Conservation (phyloP, 2,888 invertebrate genomes). For the Spodoptera littoralis region DNA sequence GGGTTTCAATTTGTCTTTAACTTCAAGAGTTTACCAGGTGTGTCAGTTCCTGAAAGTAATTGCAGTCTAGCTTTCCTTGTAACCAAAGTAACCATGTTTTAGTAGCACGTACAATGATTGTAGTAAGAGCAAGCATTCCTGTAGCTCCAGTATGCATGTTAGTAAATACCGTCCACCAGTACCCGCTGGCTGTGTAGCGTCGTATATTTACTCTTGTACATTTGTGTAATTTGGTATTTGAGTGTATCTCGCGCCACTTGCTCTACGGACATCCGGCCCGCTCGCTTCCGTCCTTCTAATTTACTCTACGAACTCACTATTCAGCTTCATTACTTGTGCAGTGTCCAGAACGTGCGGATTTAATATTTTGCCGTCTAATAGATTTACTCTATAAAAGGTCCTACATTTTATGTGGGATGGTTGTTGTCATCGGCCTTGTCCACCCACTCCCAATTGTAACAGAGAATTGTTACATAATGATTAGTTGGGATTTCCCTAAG, state of each 20-base stretch:
- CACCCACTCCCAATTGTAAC: constrained; percentile 29
- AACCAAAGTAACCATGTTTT: constrained; percentile 27
- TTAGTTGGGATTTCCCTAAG: constrained; percentile 16
- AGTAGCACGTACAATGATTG: constrained; percentile 20
- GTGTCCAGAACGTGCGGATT: constrained; percentile 31
- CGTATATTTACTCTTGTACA: constrained; percentile 25
- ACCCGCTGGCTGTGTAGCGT: constrained; percentile 19
- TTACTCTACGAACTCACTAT: constrained; percentile 53
- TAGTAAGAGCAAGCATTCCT: constrained; percentile 28
- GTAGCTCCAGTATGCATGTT: constrained; percentile 18
- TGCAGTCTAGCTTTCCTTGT: constrained; percentile 33
- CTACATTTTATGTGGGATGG: constrained; percentile 35
- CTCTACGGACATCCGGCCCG: constrained; percentile 55
- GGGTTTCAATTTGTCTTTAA: constrained; percentile 9
- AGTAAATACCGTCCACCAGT: constrained; percentile 35
- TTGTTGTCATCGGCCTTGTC: constrained; percentile 35
- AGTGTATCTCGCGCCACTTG: constrained; percentile 56
- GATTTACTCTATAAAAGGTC: constrained; percentile 12
- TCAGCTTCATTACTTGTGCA: constrained; percentile 44
- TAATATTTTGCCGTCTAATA: constrained; percentile 13
- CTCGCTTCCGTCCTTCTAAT: constrained; percentile 59
- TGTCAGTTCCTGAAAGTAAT: constrained; percentile 35
- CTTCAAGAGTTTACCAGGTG: constrained; percentile 16
- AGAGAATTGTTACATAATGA: constrained; percentile 32
- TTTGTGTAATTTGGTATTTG: constrained; percentile 57